A percentile compares a stretch with the other conserved stretches of the same genome.
These are phyloP conservation scores for Eupristina koningsbergeri DNA, from an alignment of 1,140 invertebrate genomes.

Conservation along the genomic window DNA sequence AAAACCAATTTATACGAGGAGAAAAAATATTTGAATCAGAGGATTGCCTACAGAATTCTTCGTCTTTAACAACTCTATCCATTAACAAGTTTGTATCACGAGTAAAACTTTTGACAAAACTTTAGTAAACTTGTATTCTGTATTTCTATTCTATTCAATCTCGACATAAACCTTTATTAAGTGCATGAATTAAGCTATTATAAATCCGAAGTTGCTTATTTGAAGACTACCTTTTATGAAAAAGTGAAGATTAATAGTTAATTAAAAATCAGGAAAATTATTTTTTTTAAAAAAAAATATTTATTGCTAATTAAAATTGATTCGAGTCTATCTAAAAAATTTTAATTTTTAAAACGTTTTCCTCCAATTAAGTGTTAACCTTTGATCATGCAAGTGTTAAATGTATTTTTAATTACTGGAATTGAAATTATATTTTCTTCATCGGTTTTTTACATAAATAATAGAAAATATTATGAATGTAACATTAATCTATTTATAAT, in stretches of 20 bases:
- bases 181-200: slow-evolving; percentile 45
- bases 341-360: too few species aligned
- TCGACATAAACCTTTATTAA: slow-evolving; percentile 46
- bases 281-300: background rate
- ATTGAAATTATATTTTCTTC: too few species aligned
- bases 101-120: slow-evolving; percentile 38
- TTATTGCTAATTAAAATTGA: background rate
- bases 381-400: too few species aligned
- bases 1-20: slow-evolving; percentile 39
- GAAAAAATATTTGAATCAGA: slow-evolving; percentile 48
- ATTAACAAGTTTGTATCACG: slow-evolving; percentile 47
- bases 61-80: slow-evolving; percentile 43
- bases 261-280: slow-evolving; percentile 23
- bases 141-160: slow-evolving; percentile 52
- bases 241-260: slow-evolving; percentile 29
- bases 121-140: slow-evolving; percentile 46
- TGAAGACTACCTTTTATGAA: slow-evolving; percentile 36
- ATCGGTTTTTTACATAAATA: too few species aligned
- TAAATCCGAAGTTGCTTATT: slow-evolving; percentile 20
- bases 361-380: too few species aligned
- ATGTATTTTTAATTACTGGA: too few species aligned
- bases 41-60: background rate
- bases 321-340: too few species aligned
- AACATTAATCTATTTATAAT: too few species aligned
- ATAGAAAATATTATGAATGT: too few species aligned